Base-by-base conservation (phyloP, 2,113 vertebrate genomes). In the Zosterops lateralis region DNA sequence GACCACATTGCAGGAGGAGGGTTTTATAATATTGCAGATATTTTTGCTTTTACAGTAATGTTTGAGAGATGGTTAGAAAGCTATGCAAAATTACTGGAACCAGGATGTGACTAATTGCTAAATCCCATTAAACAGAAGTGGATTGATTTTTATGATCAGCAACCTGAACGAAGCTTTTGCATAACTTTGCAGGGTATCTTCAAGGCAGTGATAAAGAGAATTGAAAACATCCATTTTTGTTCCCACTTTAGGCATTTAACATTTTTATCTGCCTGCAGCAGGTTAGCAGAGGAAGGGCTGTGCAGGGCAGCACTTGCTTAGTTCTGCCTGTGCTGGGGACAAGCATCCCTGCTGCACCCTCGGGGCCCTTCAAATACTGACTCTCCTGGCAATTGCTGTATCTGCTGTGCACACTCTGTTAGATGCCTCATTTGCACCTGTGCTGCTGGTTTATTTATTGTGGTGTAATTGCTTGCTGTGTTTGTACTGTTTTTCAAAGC, bases 391-490 rank as follows among this genome's bases (percentile, higher is more conserved):
- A 14, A 11, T 68, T 68, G 48, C 77, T 0, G 0, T 86, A 24
- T 89, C 94, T 96, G 48, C 80, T 50, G n/a, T 53, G 73, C 50
- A 48, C 84, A 61, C 50, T 57, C 45, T 45, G 42, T 73, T 47
- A 44, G 50, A 4, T n/a, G 40, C 61, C 68, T 89, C 77, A 53
- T 94, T 90, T 92, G 51, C 76, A 90, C 26, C 0, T 60, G 44
- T 65, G 54, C 66, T 93, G 16, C 91, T 93, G 77, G 29, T 87
- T 96, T 94, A 92, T 93, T 95, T 95, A 89, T 74, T 72, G 86
- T 9, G 5, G 5, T 84, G 61, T 94, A 87, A 87, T 96, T 92
- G 62, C 73, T 92, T 89, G 66, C 89, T 61, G 48, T 94, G 89
- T 93, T 81, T 81, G 57, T 75, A 42, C 54, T 87, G 70, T 53